Evolutionary conservation across 2,797 vertebrate species (phyloP), one percentile per base, ranked within the genome.

Genomic region (Benthosema pterotum): DNA sequence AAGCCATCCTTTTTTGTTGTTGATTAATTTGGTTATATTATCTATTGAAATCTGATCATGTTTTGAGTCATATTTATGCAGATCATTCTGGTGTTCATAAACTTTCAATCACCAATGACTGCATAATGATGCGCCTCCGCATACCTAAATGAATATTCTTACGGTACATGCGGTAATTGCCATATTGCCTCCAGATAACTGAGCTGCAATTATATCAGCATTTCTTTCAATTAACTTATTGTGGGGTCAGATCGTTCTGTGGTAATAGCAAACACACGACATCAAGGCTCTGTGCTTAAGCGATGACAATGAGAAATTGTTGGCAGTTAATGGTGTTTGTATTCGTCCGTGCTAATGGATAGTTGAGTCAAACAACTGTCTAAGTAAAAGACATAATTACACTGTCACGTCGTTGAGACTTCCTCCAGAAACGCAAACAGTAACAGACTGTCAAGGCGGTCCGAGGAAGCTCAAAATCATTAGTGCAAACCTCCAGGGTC

Each of bases 361-460:
- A 16, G 63, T 13, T 19, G 8, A 71, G 69, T 77, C 69, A 80
- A 79, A 74, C 70, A 74, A 65, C 65, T 22, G 65, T 77, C 71
- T 59, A 69, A 63, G 67, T 47, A 13, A 72, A 66, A 25, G 16
- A 63, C 50, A 69, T 70, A 14, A 74, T 78, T 57, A 46, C n/a
- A 42, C 57, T 42, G 57, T 65, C 67, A 84, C 75, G 38, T 80
- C 66, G 75, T 68, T 55, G 48, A 71, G 48, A 63, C 73, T 72
- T 71, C 61, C 11, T 5, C 60, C 51, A 59, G 61, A 47, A 72
- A 84, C 55, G 79, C 63, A 82, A 78, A 74, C 72, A 45, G 42
- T 80, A 62, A 42, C 25, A 7, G 46, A 55, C 53, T 70, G 63
- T 60, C 60, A 18, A 19, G 48, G 62, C 7, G 46, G 13, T 43